Percentiles rank a stretch among this genome's conserved stretches.
Evolutionary conservation across 2,888 invertebrate genomes (phyloP).

Genomic region (Hirtodrosophila confusa): DNA sequence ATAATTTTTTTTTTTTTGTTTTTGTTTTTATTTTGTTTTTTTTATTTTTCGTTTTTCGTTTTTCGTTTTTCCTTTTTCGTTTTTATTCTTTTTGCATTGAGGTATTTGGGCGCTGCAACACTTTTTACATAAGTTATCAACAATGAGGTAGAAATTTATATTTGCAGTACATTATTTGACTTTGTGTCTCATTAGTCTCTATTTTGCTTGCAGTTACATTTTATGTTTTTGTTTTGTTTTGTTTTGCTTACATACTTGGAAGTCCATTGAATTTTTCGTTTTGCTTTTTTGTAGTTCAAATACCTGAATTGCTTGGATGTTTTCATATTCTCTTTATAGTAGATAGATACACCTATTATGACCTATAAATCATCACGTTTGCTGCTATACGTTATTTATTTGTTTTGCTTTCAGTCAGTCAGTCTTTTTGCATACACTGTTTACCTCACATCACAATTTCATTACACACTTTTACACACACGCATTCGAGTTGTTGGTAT

Average conservation of each 20-base stretch:
- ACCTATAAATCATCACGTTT: constrained; percentile 62
- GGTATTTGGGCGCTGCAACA: constrained; percentile 68
- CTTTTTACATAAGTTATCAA: constrained; percentile 61
- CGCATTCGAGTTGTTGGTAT: constrained; percentile 35
- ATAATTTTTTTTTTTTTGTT: constrained; percentile 9
- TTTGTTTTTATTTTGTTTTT: constrained; percentile 12
- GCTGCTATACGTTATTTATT: constrained; percentile 35
- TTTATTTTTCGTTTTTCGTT: constrained; percentile 19
- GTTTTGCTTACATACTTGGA: constrained; percentile 63
- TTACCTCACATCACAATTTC: constrained; percentile 67
- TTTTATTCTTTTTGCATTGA: constrained; percentile 48
- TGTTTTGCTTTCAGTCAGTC: constrained; percentile 64
- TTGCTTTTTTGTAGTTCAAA: constrained; percentile 65
- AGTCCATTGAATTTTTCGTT: constrained; percentile 71
- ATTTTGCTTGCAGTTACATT: constrained; percentile 43
- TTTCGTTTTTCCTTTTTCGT: constrained; percentile 21
- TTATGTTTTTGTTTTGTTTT: constrained; percentile 34
- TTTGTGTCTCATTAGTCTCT: constrained; percentile 53
- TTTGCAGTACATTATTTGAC: constrained; percentile 59
- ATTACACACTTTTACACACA: constrained; percentile 57
- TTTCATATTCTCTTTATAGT: constrained; percentile 39
- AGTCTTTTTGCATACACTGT: constrained; percentile 65
- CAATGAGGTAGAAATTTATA: constrained; percentile 77
- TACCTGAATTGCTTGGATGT: constrained; percentile 81
- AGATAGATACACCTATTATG: constrained; percentile 38